These are phyloP conservation scores for Venusia cambrica DNA, from an alignment of 2,888 invertebrate genomes.

Conservation along the genomic window DNA sequence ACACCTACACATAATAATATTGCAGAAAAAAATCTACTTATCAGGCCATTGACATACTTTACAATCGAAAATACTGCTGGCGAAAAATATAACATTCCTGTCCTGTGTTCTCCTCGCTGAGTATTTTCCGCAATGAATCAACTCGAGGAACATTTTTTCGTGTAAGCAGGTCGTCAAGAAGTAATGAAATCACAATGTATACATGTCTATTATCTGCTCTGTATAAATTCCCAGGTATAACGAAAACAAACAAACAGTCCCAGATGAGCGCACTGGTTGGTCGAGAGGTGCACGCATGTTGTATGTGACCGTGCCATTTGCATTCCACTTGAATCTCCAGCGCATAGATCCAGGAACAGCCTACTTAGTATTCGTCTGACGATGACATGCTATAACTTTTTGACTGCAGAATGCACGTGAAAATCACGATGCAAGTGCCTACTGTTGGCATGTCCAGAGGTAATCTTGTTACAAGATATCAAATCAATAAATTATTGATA, in stretches of 20 bases:
- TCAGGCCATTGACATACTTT: slow-evolving; percentile 15
- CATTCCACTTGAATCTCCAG: slow-evolving; percentile 18
- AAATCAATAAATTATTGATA: too few relatives aligned
- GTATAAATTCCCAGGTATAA: slow-evolving; percentile 18
- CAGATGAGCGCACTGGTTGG: slow-evolving; percentile 10
- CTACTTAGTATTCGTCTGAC: slow-evolving; percentile 11
- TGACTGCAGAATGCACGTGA: not conserved
- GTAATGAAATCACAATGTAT: slow-evolving; percentile 13
- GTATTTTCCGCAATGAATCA: slow-evolving; percentile 7
- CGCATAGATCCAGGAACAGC: slow-evolving; percentile 5
- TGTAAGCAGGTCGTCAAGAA: slow-evolving; percentile 14
- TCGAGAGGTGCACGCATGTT: slow-evolving; percentile 17
- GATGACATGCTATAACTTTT: slow-evolving; percentile 3
- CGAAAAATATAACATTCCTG: slow-evolving; percentile 16
- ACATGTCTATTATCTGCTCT: slow-evolving; percentile 11
- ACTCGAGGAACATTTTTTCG: slow-evolving; percentile 7
- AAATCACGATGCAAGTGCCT: not conserved
- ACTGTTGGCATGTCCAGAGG: too few relatives aligned
- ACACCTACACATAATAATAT: too few relatives aligned
- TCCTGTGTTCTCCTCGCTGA: slow-evolving; percentile 11
- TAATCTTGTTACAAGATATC: too few relatives aligned
- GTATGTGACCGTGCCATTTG: slow-evolving; percentile 17
- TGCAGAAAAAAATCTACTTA: too few relatives aligned
- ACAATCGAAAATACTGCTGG: slow-evolving; percentile 7
- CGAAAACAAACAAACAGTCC: slow-evolving; percentile 17